Percentiles rank a stretch among this genome's conserved stretches.
These are phyloP conservation scores for Drosophila anomelani DNA, from an alignment of 2,888 invertebrate genomes.

Conservation along the genomic window DNA sequence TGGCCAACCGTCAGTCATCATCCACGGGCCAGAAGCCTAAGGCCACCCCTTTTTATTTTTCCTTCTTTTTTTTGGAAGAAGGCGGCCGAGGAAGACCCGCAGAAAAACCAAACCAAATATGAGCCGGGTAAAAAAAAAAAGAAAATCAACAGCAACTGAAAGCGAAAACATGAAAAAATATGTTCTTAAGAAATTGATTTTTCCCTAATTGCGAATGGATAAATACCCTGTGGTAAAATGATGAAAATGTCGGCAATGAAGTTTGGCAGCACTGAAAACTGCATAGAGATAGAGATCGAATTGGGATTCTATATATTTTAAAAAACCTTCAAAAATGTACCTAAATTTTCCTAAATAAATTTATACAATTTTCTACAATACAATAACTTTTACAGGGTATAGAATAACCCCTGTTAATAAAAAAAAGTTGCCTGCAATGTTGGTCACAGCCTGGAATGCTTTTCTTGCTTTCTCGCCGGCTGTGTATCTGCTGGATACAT, in stretches of 20 bases:
- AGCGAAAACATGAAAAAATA: slow-evolving; percentile 53
- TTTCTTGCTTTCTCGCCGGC: slow-evolving; percentile 24
- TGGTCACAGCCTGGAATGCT: slow-evolving; percentile 44
- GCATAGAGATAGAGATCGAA: background rate
- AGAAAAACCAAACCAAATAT: slow-evolving; percentile 49
- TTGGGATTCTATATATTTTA: background rate
- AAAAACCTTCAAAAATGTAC: background rate
- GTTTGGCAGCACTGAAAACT: background rate
- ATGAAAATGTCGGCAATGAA: too few species aligned
- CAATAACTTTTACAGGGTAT: slow-evolving; percentile 3
- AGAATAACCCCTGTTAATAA: background rate
- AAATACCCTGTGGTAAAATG: slow-evolving; percentile 6
- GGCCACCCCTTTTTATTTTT: slow-evolving; percentile 51
- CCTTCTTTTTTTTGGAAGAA: background rate
- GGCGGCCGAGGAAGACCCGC: slow-evolving; percentile 51
- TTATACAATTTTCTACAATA: accelerated
- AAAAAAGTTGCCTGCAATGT: slow-evolving; percentile 20
- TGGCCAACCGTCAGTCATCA: slow-evolving; percentile 28
- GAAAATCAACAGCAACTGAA: slow-evolving; percentile 54
- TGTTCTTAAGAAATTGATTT: slow-evolving; percentile 11
- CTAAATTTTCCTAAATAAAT: background rate
- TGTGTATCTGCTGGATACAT: slow-evolving; percentile 51
- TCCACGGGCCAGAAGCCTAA: slow-evolving; percentile 24
- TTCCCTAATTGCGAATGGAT: background rate
- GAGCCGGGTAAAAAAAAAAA: slow-evolving; percentile 20